These are phyloP conservation scores for Panthera uncia DNA, from an alignment of 2,113 vertebrate genomes.

Conservation along the genomic window DNA sequence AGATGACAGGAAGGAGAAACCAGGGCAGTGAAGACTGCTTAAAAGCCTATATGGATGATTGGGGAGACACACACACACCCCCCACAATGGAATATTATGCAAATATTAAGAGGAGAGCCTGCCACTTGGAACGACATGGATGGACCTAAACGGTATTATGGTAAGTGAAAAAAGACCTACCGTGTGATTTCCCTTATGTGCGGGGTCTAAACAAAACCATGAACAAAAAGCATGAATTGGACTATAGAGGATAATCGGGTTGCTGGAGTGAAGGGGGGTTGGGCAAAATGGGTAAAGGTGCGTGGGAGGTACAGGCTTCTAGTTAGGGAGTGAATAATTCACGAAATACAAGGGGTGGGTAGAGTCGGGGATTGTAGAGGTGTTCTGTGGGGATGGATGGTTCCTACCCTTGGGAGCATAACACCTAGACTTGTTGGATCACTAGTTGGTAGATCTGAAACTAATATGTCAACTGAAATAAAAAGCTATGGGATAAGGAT, in stretches of 20 bases:
- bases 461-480: background rate
- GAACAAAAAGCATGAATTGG: background rate
- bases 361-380: fast-evolving
- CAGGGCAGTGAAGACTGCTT: background rate
- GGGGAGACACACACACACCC: background rate
- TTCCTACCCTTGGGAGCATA: background rate
- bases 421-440: background rate
- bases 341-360: background rate
- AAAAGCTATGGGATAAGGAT: background rate
- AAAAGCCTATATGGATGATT: fast-evolving
- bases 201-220: too few relatives aligned
- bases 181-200: background rate
- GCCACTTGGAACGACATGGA: background rate
- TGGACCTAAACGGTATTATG: fast-evolving
- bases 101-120: background rate
- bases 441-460: background rate
- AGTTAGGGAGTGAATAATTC: background rate
- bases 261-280: background rate
- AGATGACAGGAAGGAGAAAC: fast-evolving
- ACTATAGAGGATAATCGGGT: background rate
- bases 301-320: background rate
- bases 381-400: background rate
- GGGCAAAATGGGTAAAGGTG: background rate
- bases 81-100: background rate
- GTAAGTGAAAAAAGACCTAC: background rate